phyloP scores from a whole-genome alignment of 2,113 vertebrate genomes.

The Mesocricetus auratus region DNA sequence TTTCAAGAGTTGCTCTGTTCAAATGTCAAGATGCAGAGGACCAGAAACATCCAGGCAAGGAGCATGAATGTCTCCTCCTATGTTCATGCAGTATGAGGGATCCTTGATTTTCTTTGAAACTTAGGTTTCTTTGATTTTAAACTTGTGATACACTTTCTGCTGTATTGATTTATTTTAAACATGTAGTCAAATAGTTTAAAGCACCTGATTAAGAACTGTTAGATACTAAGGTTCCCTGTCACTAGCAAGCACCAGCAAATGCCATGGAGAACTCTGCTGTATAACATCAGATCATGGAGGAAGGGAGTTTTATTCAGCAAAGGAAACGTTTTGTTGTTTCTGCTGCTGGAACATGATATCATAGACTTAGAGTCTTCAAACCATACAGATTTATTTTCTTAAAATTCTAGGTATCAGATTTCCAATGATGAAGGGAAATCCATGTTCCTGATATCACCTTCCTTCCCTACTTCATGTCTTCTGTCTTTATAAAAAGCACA shows the following conservation, averaged over 20 bases:
- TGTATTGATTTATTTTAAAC: neutral
- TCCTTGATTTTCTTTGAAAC: neutral
- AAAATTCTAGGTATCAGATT: neutral
- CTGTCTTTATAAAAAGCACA: neutral
- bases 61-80: rapidly evolving
- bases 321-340: neutral
- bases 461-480: neutral
- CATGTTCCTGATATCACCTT: neutral
- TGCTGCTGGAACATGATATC: neutral
- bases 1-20: neutral
- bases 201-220: neutral
- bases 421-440: neutral
- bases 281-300: neutral
- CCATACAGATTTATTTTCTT: neutral
- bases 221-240: too few species aligned
- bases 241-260: neutral
- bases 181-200: neutral
- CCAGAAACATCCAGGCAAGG: rapidly evolving
- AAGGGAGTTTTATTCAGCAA: neutral
- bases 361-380: neutral
- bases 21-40: neutral
- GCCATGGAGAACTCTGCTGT: neutral
- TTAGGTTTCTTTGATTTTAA: neutral
- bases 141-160: neutral
- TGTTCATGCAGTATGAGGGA: rapidly evolving